Evolutionary conservation across 1,140 invertebrate genomes (phyloP), one percentile per base, ranked within the genome.

Genomic region (Zeugodacus cucurbitae): DNA sequence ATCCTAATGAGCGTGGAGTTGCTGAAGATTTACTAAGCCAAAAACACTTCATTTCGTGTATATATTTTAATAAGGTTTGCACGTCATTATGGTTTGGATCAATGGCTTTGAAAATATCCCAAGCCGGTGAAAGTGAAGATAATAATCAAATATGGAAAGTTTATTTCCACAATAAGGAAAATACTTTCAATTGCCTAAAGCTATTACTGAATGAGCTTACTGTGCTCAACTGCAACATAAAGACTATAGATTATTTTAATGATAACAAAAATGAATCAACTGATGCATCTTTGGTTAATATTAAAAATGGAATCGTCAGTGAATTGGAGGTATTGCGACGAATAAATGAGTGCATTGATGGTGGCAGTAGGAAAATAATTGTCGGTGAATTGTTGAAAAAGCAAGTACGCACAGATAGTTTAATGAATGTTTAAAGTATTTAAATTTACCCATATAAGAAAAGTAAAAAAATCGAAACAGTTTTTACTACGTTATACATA

Each of bases 51-150:
- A 34, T 48, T 48, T 48, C 41, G 10, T 26, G 74, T 22, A 54
- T 82, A 48, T 82, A 26, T 48, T 82, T 82, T 54, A 82, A 82
- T 37, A 82, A 82, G 22, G n/a, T 22, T 26, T n/a, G 6, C 17
- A 82, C 41, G 74, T 82, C 74, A n/a, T 14, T 48, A 10, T 82
- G 74, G 74, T 82, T 48, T 82, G 74, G 74, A 48, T 82, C 74
- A 7, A 82, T 82, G 74, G 34, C 34, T 82, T 26, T 82, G 26
- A 11, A 82, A 48, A 44, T 29, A 82, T 48, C 11, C 26, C n/a
- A 41, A 48, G 6, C 22, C 20, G 41, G 1, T 44, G 74, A 82
- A 20, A 17, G n/a, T 37, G 70, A 78, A 29, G 74, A 44, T 29
- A 17, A n/a, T 26, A 48, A 26, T 26, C 44, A 82, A 48, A 48